These are phyloP conservation scores for Etheostoma spectabile DNA, from an alignment of 2,113 vertebrate species.

Conservation along the genomic window DNA sequence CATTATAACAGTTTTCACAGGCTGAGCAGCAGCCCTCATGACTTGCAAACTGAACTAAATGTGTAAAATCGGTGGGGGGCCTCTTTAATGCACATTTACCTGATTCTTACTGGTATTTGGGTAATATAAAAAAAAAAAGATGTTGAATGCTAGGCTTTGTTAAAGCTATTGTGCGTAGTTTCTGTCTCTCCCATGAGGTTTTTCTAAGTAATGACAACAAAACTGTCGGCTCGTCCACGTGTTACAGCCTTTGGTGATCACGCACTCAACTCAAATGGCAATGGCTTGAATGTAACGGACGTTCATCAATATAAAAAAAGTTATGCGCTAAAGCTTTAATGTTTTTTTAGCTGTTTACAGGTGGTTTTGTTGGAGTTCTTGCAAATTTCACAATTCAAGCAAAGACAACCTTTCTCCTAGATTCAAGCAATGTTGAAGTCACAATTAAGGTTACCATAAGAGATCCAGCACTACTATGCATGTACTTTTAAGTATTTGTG, in stretches of 20 bases:
- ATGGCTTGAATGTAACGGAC: too few relatives aligned
- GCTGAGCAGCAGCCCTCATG: too few relatives aligned
- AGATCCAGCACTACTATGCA: not conserved
- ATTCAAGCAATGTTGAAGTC: not conserved
- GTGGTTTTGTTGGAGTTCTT: not conserved
- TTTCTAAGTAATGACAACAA: too few relatives aligned
- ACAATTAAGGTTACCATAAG: constrained; percentile 6
- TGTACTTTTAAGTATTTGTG: constrained; percentile 9
- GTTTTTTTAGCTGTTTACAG: not conserved
- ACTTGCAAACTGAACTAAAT: too few relatives aligned
- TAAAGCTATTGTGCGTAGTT: too few relatives aligned
- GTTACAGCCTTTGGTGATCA: too few relatives aligned
- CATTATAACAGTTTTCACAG: too few relatives aligned
- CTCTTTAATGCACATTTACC: not conserved
- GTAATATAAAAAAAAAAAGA: not conserved
- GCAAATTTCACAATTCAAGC: not conserved
- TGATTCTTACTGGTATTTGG: not conserved
- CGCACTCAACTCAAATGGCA: too few relatives aligned
- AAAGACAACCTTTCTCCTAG: not conserved
- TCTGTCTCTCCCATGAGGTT: too few relatives aligned
- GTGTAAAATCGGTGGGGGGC: not conserved
- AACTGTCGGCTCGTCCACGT: too few relatives aligned
- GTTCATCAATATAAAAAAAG: too few relatives aligned
- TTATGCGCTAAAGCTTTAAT: too few relatives aligned
- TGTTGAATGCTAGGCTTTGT: not conserved